These are phyloP conservation scores for Enteromius fasciolatus DNA, from an alignment of 2,797 vertebrate genomes.

Conservation along the genomic window DNA sequence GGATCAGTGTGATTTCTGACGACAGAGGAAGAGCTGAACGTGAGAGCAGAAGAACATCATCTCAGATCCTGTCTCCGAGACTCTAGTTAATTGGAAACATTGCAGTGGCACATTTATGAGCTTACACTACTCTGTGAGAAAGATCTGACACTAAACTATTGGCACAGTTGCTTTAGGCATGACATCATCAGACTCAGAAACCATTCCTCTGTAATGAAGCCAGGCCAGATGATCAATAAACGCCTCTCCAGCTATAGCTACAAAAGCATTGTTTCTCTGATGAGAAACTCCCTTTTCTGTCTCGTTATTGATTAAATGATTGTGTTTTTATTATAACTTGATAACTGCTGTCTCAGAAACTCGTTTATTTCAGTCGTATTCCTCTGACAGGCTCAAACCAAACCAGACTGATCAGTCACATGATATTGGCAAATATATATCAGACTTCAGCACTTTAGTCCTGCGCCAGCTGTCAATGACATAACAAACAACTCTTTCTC, in stretches of 20 bases:
- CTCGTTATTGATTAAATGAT: slow-evolving; percentile 7
- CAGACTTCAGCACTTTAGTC: background rate
- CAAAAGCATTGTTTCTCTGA: slow-evolving; percentile 20
- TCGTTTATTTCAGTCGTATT: background rate
- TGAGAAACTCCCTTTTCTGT: slow-evolving; percentile 30
- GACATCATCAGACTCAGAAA: slow-evolving; percentile 10
- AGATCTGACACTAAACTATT: slow-evolving; percentile 1
- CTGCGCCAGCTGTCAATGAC: background rate
- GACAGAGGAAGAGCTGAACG: too few relatives aligned
- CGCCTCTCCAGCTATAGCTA: slow-evolving; percentile 26
- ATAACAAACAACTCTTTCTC: background rate
- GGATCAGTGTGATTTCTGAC: background rate
- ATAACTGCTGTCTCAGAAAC: slow-evolving; percentile 13
- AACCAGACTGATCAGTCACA: background rate
- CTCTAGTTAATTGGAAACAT: slow-evolving; percentile 64
- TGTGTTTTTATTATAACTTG: slow-evolving; percentile 12
- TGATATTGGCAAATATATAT: background rate
- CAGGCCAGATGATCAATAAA: slow-evolving; percentile 46
- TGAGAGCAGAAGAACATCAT: slow-evolving; percentile 54
- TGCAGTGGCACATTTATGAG: slow-evolving; percentile 51
- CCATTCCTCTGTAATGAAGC: slow-evolving; percentile 46
- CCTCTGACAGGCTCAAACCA: background rate
- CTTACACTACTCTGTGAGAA: background rate
- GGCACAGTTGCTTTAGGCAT: slow-evolving; percentile 1
- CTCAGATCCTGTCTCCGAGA: slow-evolving; percentile 68